Evolutionary conservation across 2,113 vertebrate species (phyloP).

Genomic region (Rhineura floridana): DNA sequence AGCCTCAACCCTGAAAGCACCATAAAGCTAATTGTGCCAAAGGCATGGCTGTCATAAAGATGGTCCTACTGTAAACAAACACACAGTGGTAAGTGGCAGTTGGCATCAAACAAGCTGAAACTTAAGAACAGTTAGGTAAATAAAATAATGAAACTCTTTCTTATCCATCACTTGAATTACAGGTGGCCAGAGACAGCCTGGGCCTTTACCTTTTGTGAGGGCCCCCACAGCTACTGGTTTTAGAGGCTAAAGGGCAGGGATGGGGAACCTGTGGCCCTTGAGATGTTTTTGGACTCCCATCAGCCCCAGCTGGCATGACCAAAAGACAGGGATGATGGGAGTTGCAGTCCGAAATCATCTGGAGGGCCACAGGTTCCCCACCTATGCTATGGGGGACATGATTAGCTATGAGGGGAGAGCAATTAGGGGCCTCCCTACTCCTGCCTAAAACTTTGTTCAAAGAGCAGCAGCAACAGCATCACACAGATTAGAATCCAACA

Average conservation of each 20-base stretch:
- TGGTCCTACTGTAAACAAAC: not conserved
- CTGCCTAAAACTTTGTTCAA: not conserved
- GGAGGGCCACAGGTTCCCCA: too few relatives aligned
- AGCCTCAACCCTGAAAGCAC: not conserved
- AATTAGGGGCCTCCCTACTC: too few relatives aligned
- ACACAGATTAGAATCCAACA: not conserved
- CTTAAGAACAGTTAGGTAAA: not conserved
- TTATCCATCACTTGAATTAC: not conserved
- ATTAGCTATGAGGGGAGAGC: too few relatives aligned
- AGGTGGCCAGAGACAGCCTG: not conserved
- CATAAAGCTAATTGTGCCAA: not conserved
- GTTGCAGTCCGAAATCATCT: too few relatives aligned
- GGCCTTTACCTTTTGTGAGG: too few relatives aligned
- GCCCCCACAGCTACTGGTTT: too few relatives aligned
- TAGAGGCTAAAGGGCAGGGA: too few relatives aligned
- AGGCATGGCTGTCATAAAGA: not conserved
- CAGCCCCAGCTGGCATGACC: too few relatives aligned
- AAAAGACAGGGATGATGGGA: too few relatives aligned
- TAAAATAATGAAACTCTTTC: not conserved
- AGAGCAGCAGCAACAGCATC: not conserved
- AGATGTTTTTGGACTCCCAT: too few relatives aligned
- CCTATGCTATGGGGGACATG: too few relatives aligned
- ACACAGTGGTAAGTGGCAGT: not conserved
- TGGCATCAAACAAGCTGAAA: not conserved
- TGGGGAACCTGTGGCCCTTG: too few relatives aligned